phyloP scores from a whole-genome alignment of 2,888 invertebrate genomes.

The Calliopum simillimum region DNA sequence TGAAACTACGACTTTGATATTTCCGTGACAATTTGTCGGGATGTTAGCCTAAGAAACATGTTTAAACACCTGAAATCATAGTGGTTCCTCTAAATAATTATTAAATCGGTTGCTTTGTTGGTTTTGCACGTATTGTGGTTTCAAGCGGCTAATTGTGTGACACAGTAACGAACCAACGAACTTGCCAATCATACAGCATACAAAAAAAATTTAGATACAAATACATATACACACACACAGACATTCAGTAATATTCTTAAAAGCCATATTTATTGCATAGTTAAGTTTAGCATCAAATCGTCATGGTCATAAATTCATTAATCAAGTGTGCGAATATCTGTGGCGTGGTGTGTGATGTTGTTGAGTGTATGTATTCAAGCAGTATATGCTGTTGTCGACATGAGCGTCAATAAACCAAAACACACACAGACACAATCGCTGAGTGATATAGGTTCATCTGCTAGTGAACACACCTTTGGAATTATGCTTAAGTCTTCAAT shows the following conservation, averaged over 20 bases:
- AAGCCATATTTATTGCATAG: background rate
- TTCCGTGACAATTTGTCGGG: too few species aligned
- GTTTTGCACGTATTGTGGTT: too few species aligned
- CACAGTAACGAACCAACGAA: too few species aligned
- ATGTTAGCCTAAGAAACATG: too few species aligned
- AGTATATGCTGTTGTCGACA: background rate
- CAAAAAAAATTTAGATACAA: background rate
- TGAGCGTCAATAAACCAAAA: background rate
- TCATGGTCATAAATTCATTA: constrained; percentile 41
- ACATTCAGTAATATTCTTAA: background rate
- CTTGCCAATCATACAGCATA: too few species aligned
- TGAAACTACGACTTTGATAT: too few species aligned
- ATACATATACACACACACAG: constrained; percentile 4
- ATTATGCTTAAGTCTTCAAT: background rate
- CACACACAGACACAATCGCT: background rate
- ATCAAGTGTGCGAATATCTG: constrained; percentile 37
- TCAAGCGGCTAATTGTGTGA: too few species aligned
- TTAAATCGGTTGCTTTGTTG: too few species aligned
- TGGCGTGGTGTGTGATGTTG: constrained; percentile 20
- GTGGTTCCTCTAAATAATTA: too few species aligned
- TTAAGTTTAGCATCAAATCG: constrained; percentile 25
- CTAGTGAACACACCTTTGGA: background rate
- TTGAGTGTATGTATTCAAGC: constrained; percentile 9
- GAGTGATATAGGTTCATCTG: too few species aligned
- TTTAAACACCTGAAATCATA: too few species aligned